These are phyloP conservation scores for Rhipidura dahli DNA, from an alignment of 2,113 vertebrate genomes.

Conservation along the genomic window DNA sequence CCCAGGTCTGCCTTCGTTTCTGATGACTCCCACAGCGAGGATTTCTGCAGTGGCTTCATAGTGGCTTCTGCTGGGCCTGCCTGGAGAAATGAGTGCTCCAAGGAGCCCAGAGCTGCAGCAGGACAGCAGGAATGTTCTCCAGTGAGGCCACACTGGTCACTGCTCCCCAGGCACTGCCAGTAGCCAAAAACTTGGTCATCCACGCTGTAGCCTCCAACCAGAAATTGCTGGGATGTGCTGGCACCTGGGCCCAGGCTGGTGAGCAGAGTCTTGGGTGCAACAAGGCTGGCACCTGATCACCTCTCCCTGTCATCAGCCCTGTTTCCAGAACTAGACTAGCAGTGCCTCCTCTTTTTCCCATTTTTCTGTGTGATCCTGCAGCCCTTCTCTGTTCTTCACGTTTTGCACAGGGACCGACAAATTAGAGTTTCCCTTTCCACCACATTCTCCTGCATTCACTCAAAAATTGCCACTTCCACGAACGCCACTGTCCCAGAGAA, in stretches of 20 bases:
- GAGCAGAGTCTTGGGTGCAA: not conserved
- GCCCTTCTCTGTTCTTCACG: not conserved
- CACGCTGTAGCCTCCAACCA: not conserved
- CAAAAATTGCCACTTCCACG: not conserved
- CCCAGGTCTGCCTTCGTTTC: not conserved
- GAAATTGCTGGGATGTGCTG: not conserved
- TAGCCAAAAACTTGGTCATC: not conserved
- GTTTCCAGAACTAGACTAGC: not conserved
- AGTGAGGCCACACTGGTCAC: not conserved
- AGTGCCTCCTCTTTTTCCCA: not conserved
- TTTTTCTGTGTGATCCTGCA: not conserved
- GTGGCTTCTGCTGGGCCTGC: not conserved
- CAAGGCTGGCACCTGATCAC: not conserved
- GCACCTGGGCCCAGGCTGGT: not conserved
- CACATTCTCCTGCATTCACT: not conserved
- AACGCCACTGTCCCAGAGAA: not conserved
- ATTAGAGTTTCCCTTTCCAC: not conserved
- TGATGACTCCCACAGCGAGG: accelerated
- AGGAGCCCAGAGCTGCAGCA: not conserved
- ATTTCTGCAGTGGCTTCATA: not conserved
- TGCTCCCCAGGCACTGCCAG: not conserved
- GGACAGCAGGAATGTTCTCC: not conserved
- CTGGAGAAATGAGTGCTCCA: not conserved
- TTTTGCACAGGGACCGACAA: not conserved
- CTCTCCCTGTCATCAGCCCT: not conserved